Conservation (phyloP, 2,113 vertebrate genomes). For the Pan paniscus region DNA sequence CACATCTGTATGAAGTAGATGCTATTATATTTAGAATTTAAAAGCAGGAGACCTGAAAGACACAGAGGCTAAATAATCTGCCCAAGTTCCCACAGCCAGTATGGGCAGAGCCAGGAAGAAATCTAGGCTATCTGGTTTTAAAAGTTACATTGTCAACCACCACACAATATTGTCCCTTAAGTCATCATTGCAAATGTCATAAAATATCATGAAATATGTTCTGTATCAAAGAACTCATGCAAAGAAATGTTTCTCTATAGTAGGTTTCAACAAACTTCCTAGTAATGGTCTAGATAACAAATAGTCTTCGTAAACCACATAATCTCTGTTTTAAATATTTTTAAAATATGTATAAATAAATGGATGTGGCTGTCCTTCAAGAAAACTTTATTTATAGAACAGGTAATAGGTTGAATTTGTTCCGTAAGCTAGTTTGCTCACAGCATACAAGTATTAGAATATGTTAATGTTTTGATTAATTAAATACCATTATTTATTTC, state of each 20-base stretch:
- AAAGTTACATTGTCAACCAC: not conserved
- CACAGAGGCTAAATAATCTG: not conserved
- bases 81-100: not conserved
- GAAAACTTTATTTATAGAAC: not conserved
- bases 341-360: not conserved
- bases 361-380: not conserved
- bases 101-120: not conserved
- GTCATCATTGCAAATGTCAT: not conserved
- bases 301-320: not conserved
- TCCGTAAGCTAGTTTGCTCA: not conserved
- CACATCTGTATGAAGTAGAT: not conserved
- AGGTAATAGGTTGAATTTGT: not conserved
- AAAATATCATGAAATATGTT: not conserved
- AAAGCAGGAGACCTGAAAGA: not conserved
- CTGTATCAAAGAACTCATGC: not conserved
- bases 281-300: not conserved
- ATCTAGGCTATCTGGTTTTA: not conserved
- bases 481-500: not conserved
- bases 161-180: not conserved
- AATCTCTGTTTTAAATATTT: not conserved
- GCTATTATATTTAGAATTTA: not conserved
- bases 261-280: not conserved
- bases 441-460: not conserved
- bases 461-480: not conserved
- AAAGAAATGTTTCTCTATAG: not conserved